Percentiles rank a stretch among this genome's conserved stretches.
Conservation (phyloP, 2,888 invertebrate species). For the Vandiemenella viatica region DNA sequence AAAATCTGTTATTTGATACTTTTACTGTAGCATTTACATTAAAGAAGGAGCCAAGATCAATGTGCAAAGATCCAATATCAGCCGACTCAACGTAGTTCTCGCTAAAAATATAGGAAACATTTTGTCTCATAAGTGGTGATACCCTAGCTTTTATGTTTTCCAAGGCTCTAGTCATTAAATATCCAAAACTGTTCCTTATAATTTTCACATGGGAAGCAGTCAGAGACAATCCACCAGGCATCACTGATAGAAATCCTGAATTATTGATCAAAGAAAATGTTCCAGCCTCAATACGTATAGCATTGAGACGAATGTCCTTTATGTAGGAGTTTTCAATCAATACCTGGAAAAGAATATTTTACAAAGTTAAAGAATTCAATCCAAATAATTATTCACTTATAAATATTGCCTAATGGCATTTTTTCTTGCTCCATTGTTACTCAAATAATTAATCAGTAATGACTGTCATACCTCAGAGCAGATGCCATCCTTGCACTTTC, state of each 20-base stretch:
- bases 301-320: conserved; percentile 1
- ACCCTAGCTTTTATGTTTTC: background rate
- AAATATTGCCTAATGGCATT: too few relatives aligned
- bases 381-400: background rate
- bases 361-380: background rate
- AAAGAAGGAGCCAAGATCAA: background rate
- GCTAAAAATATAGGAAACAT: background rate
- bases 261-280: conserved; percentile 1
- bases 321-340: conserved; percentile 2
- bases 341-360: conserved; percentile 3
- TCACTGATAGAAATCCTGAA: background rate
- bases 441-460: too few relatives aligned
- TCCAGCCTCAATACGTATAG: conserved; percentile 1
- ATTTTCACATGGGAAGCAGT: background rate
- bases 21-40: background rate
- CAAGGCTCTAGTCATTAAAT: conserved; percentile 1
- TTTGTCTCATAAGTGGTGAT: background rate
- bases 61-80: conserved; percentile 3
- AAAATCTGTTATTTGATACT: conserved; percentile 1
- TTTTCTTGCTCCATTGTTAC: background rate
- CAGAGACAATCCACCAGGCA: conserved; percentile 1
- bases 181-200: background rate
- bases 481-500: too few relatives aligned
- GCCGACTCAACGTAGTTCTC: background rate
- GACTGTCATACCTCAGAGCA: too few relatives aligned